Base-by-base conservation (phyloP, 2,888 invertebrate genomes). In the Sphaeridia pumilis region DNA sequence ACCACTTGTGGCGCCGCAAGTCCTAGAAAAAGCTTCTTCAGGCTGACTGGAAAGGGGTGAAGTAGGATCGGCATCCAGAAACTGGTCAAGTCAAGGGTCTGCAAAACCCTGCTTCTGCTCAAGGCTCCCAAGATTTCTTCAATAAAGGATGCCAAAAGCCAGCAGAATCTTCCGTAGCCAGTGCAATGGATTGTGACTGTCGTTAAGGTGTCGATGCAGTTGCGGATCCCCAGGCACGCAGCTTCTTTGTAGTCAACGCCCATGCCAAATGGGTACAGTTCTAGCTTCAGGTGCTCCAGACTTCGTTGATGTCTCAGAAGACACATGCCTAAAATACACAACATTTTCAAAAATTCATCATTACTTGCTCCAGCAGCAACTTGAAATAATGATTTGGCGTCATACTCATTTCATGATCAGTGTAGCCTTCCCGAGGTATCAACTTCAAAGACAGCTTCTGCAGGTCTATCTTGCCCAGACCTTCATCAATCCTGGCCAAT, bases 141-240 rank as follows among this genome's bases (percentile, higher is more conserved):
- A 14, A 47, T 36, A 25, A 36, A 47, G 17, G 22, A 36, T 7
- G 36, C 22, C 5, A 47, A 26, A n/a, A 47, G 26, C 47, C 47
- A 47, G 36, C 35, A 47, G 12, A 22, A 36, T 12, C 35, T 36
- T 10, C 47, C 47, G 28, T 47, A 47, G 22, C 47, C 47, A 7
- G 20, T 36, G 22, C 35, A 47, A n/a, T 36, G 34, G 2, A 47
- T 36, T 35, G 31, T 22, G 14, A 47, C 22, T 24, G 21, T 2
- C 14, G 4, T 2, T 3, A 47, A 22, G n/a, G 4, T 22, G 7
- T 4, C 47, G 3, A 35, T 12, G 35, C 35, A 36, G 7, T 36
- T 35, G 7, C 14, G 4, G 4, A 47, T 22, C 5, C 24, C 47
- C 5, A 12, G 2, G n/a, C n/a, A 24, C 4, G 47, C 17, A 4